Percentiles rank a stretch among this genome's conserved stretches.
Evolutionary conservation across 2,797 vertebrate species (phyloP).

Genomic region (Bucorvus abyssinicus): DNA sequence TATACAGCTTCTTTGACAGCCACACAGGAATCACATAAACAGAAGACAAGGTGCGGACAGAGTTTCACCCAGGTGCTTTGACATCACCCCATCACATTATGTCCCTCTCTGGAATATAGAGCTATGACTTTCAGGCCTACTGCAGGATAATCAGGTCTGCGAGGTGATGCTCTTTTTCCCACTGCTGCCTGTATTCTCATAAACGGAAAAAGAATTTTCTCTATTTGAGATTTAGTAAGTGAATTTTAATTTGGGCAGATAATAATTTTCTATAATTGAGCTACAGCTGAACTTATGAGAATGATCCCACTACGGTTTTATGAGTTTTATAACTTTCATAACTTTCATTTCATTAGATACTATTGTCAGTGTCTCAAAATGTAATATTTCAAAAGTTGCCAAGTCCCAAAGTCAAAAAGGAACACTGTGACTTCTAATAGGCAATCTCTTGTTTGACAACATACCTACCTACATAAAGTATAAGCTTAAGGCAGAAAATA

Average conservation of each 20-base stretch:
- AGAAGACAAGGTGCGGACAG: slow-evolving; percentile 41
- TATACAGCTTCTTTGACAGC: neutral
- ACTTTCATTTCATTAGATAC: neutral
- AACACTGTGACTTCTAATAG: neutral
- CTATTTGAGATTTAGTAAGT: neutral
- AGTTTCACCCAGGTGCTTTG: slow-evolving; percentile 46
- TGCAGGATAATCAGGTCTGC: neutral
- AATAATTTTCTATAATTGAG: neutral
- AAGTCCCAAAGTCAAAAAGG: neutral
- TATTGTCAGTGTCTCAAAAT: neutral
- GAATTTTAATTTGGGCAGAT: neutral
- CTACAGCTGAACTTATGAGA: neutral
- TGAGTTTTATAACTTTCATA: neutral
- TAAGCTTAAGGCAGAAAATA: neutral
- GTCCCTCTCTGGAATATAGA: neutral
- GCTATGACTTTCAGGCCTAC: slow-evolving; percentile 7
- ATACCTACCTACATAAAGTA: neutral
- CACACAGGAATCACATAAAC: neutral
- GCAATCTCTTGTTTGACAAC: neutral
- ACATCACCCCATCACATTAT: neutral
- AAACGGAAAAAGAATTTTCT: neutral
- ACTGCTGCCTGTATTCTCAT: neutral
- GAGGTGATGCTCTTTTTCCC: neutral
- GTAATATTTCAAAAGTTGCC: neutral
- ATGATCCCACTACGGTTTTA: neutral